Percentiles rank a stretch among this genome's conserved stretches.
Conservation (phyloP, 2,113 vertebrate genomes). For the Gymnogyps californianus region DNA sequence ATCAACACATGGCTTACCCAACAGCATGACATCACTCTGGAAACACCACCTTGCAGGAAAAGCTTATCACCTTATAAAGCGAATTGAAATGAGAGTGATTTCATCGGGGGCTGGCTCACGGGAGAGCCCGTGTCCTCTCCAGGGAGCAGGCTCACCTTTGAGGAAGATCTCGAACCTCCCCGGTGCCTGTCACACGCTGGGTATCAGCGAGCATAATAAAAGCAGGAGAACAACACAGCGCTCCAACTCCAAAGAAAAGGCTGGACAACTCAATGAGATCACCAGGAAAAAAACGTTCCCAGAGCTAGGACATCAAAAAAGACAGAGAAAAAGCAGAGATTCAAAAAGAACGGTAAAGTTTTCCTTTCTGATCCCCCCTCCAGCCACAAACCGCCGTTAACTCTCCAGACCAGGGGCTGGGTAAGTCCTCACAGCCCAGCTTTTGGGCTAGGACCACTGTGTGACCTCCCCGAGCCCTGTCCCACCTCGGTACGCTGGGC, state of each 20-base stretch:
- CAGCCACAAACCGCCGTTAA: fast-evolving
- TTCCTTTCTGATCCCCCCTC: not conserved
- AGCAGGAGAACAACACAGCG: fast-evolving
- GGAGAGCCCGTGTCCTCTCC: not conserved
- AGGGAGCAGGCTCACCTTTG: fast-evolving
- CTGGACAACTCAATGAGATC: not conserved
- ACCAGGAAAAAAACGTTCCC: fast-evolving
- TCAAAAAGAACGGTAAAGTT: fast-evolving
- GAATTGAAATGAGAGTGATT: not conserved
- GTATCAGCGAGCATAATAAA: not conserved
- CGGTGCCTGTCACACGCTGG: fast-evolving
- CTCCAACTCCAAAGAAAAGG: not conserved
- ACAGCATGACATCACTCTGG: not conserved
- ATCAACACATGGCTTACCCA: not conserved
- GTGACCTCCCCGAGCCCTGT: fast-evolving
- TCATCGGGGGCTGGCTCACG: not conserved
- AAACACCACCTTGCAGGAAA: not conserved
- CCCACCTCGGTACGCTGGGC: not conserved
- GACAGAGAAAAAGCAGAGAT: not conserved
- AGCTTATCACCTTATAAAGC: not conserved
- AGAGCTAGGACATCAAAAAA: not conserved
- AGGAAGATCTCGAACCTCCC: not conserved
- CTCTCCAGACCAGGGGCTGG: fast-evolving
- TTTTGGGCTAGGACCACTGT: fast-evolving
- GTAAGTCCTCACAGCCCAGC: not conserved